A percentile compares a stretch with the other conserved stretches of the same genome.
Conservation (phyloP, 2,797 vertebrate species). For the Allobates femoralis region DNA sequence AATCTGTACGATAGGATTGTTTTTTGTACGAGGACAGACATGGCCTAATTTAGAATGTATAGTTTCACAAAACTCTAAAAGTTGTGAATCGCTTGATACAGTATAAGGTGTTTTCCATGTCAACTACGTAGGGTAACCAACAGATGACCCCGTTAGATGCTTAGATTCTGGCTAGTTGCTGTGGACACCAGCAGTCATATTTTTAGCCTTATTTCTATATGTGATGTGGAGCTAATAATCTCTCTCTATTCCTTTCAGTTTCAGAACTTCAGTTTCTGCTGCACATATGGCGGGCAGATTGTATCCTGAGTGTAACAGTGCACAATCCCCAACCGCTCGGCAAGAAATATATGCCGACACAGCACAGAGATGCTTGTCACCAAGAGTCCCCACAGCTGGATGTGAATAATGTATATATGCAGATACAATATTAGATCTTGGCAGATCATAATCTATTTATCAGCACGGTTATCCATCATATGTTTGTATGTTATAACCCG, state of each 20-base stretch:
- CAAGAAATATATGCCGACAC: slow-evolving; percentile 1
- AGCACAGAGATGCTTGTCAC: slow-evolving; percentile 16
- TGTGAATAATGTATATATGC: slow-evolving; percentile 17
- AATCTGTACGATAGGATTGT: neutral
- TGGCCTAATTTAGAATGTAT: neutral
- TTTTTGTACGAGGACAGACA: neutral
- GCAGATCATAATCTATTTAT: slow-evolving; percentile 19
- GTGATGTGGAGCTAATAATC: neutral
- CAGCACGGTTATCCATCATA: slow-evolving; percentile 9
- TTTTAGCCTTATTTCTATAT: neutral
- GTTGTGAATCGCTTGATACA: neutral
- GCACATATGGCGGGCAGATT: slow-evolving; percentile 58
- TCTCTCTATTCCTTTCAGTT: neutral
- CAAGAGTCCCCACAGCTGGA: slow-evolving; percentile 4
- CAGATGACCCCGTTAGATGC: neutral
- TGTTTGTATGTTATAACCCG: neutral
- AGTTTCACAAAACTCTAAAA: neutral
- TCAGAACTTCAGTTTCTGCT: neutral
- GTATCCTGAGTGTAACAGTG: slow-evolving; percentile 28
- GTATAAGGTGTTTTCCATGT: neutral
- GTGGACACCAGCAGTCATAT: neutral
- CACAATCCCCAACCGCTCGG: slow-evolving; percentile 38
- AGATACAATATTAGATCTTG: slow-evolving; percentile 12
- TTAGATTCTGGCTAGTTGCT: neutral
- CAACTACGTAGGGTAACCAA: neutral